Evolutionary conservation across 2,888 invertebrate genomes (phyloP), one percentile per base, ranked within the genome.

Genomic region (Opisthograptis luteolata): DNA sequence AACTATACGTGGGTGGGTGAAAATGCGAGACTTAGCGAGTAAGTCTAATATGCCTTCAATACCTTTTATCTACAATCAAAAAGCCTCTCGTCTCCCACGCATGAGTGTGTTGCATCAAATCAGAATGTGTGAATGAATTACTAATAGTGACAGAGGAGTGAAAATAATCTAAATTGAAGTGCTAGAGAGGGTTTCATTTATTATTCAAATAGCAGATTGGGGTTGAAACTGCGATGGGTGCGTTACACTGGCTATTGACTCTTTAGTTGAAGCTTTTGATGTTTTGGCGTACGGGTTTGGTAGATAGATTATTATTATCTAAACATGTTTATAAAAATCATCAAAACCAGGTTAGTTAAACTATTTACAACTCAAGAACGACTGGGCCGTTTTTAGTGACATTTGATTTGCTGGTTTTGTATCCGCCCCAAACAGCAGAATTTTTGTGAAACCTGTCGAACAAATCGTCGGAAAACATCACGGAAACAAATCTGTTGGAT

Each of bases 201-300:
- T 60, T 64, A 71, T 71, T 68, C 60, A 63, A 57, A 61, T 58
- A 60, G 58, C 61, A 66, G 55, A 47, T 60, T 52, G 36, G 45
- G 30, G 19, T 39, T 25, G 17, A 27, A 17, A 7, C 17, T 2
- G 15, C 12, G 31, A 47, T 39, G 47, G 32, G 22, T 41, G 25
- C 22, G 36, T 45, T 28, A 19, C 53, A 50, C n/a, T 47, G 13
- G 19, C 28, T 28, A 39, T 15, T 0, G n/a, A 17, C 28, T 39
- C 10, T 39, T 28, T 19, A 39, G 3, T 25, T 27, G 8, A 6
- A 39, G 10, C 19, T 17, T 19, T 9, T 3, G 3, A 1, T 20
- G 9, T 25, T 36, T 24, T 36, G n/a, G n/a, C n/a, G n/a, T n/a
- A n/a, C n/a, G n/a, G n/a, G n/a, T 20, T 24, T 7, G 8, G 8